Evolutionary conservation across 1,140 invertebrate genomes (phyloP), one percentile per base, ranked within the genome.

Genomic region (Sycophila sp.): DNA sequence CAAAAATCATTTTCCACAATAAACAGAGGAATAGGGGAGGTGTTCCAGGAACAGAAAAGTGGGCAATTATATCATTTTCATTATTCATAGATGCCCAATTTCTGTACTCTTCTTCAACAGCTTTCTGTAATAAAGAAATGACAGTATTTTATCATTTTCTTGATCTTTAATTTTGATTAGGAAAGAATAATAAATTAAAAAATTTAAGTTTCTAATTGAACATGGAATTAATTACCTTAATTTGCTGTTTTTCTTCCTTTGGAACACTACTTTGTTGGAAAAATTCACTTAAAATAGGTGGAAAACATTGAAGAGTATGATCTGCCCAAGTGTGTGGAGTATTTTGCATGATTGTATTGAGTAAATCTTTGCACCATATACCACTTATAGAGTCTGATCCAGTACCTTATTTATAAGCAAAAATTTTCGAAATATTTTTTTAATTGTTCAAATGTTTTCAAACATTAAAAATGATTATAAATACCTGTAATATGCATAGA

Each of bases 21-120:
- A 99, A 86, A 78, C 93, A 96, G 0, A 96, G 83, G 80, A 99
- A 98, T 6, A 98, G 81, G 2, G 94, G 93, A 17, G 94, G 94
- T 4, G 94, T 95, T 19, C 93, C 92, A 53, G 94, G 93, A 4
- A 94, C 92, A 1, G 96, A 95, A 80, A 98, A 99, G 82, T 98
- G 96, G 4, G 95, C 91, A 73, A 98, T 96, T n/a, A 98, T 96
- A 81, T 98, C 96, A 80, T 95, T 96, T 80, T 98, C 97, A 85
- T 97, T 98, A 26, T 91, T 96, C 96, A 98, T 98, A 0, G 94
- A 96, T 36, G 94, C 93, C 96, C 96, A 98, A 81, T 97, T 98
- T 42, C 95, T 88, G 78, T 97, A 98, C 78, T 98, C 97, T 78
- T 97, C 95, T 78, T 98, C 95, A 0, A 97, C 94, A 1, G 94